Evolutionary conservation across 2,888 invertebrate genomes (phyloP), one percentile per base, ranked within the genome.

Genomic region (Suillia variegata): DNA sequence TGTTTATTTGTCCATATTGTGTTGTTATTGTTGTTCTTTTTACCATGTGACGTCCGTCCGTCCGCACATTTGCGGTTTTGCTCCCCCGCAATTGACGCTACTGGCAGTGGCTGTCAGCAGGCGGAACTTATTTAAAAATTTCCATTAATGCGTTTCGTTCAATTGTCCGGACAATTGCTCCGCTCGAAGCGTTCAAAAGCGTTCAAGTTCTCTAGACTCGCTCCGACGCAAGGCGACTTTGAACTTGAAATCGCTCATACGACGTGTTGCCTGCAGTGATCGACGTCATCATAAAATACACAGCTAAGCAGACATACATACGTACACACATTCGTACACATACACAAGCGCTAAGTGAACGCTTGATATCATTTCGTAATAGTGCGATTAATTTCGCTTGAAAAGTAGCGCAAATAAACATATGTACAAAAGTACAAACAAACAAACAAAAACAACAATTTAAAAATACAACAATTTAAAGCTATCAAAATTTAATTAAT

Each of bases 191-290:
- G n/a, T 26, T 26, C 26, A 26, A 26, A 26, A 26, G 26, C 26
- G 26, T 5, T 26, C 5, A 10, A 26, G 26, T 26, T 26, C 26
- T 10, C 4, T 18, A 8, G 18, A 18, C n/a, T n/a, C n/a, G n/a
- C n/a, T n/a, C n/a, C n/a, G n/a, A 59, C 24, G n/a, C 34, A 5
- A 47, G 42, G n/a, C 49, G 62, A 56, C 65, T 63, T 65, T 65
- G 65, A 65, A 63, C 63, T 65, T 59, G 60, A 60, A 63, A 62
- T 57, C 56, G 56, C 58, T 48, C 49, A 56, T 58, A 62, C 65
- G 56, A 56, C 20, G 8, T 20, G 58, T 48, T 42, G 20, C 18
- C 50, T 52, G 45, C 54, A 49, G 22, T 26, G 13, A 2, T 15
- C 20, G 6, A 45, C 33, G 24, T 48, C 48, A 24, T 6, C 4